Evolutionary conservation across 2,113 vertebrate genomes (phyloP), one percentile per base, ranked within the genome.

Genomic region (Gnathonemus longibarbis): DNA sequence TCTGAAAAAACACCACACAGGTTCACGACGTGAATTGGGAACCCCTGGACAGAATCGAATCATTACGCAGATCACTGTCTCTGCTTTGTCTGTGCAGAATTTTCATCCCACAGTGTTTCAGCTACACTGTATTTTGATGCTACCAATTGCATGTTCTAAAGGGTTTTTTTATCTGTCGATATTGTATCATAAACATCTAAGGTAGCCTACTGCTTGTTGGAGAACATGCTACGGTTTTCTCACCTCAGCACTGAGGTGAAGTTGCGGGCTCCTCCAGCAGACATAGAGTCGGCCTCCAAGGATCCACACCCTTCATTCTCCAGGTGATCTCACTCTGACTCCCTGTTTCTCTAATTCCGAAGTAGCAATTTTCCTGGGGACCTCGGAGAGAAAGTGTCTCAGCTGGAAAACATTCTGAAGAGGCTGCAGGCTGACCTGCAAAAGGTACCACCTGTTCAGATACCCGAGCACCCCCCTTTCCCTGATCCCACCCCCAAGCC

Each of bases 401-500:
- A 97, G 92, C 95, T 98, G 94, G 97, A 98, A 93, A 91, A 93
- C 91, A 97, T 97, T 95, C 95, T 98, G 92, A 97, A 96, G 94
- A 96, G 95, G 88, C 96, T 98, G 87, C 97, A 98, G 94, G 97
- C 97, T 48, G 97, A 98, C 93, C 96, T 98, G 91, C 96, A 97
- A 95, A 97, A 96, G 97, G 97, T 98, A 95, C 95, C 94, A 92
- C 90, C 92, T 90, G 90, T 90, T 90, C 88, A 90, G 94, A 93
- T 92, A 13, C 53, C 62, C 88, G 31, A 89, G 1, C 0, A 52
- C 39, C 45, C 1, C 4, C 80, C 90, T 53, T 39, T 56, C 49
- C 50, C 7, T 53, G 27, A 56, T 53, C 31, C 6, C 85, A n/a
- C 77, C 88, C 84, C 49, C 62, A 39, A 35, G 27, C 46, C n/a